Percentiles rank a stretch among this genome's conserved stretches.
Evolutionary conservation across 2,113 vertebrate species (phyloP).

Genomic region (Microtus ochrogaster): DNA sequence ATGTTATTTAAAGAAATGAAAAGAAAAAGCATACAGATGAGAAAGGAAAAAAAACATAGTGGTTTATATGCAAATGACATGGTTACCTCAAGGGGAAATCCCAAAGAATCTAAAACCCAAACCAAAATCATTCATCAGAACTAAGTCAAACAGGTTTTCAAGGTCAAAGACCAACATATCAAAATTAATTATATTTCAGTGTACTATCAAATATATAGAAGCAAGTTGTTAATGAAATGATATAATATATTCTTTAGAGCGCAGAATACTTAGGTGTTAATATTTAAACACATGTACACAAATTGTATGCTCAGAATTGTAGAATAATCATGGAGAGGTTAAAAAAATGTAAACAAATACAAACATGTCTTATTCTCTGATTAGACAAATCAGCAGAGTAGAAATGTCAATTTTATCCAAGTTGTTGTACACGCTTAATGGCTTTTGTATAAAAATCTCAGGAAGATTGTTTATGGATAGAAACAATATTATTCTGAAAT

Average conservation of each 20-base stretch:
- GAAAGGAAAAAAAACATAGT: neutral
- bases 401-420: neutral
- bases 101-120: neutral
- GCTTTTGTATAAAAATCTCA: constrained; percentile 2
- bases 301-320: neutral
- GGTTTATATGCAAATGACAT: neutral
- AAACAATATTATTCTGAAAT: constrained; percentile 38
- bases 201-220: neutral
- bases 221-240: neutral
- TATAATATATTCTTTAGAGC: neutral
- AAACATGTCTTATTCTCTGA: neutral
- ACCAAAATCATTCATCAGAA: neutral
- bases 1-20: neutral
- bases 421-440: neutral
- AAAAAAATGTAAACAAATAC: neutral
- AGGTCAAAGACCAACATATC: neutral
- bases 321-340: neutral
- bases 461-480: neutral
- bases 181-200: neutral
- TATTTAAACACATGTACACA: neutral
- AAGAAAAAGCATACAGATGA: neutral
- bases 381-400: neutral
- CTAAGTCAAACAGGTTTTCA: neutral
- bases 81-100: neutral
- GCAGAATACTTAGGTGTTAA: neutral